phyloP scores from a whole-genome alignment of 2,888 invertebrate species.

The Tetheella fluctuosa region DNA sequence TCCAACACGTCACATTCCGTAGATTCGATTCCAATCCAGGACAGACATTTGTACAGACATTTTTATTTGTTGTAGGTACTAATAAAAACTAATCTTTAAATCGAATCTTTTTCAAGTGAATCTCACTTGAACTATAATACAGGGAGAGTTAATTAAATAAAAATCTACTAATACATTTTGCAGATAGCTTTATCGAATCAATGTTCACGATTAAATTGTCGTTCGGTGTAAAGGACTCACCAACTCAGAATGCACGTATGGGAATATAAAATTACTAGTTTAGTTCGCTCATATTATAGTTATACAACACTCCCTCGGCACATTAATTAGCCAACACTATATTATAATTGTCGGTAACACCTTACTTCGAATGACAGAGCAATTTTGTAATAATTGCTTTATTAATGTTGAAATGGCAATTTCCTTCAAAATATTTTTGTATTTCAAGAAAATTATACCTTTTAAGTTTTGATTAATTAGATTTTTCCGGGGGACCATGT shows the following conservation, averaged over 20 bases:
- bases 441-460: slow-evolving; percentile 23
- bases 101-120: no score
- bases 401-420: slow-evolving; percentile 23
- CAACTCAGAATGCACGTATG: neutral
- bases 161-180: no score
- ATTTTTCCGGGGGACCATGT: neutral
- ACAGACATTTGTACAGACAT: no score
- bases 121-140: no score
- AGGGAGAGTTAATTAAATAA: no score
- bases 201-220: neutral
- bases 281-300: neutral
- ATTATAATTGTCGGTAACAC: slow-evolving; percentile 21
- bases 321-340: slow-evolving; percentile 11
- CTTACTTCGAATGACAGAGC: slow-evolving; percentile 20
- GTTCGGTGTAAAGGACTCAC: neutral
- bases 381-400: slow-evolving; percentile 24
- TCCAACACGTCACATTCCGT: no score
- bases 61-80: no score
- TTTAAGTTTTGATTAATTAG: slow-evolving; percentile 34
- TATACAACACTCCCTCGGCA: neutral
- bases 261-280: neutral
- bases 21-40: no score
- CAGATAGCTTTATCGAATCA: no score
- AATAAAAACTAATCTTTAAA: no score
- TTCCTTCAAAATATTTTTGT: slow-evolving; percentile 16